Evolutionary conservation across 2,113 vertebrate genomes (phyloP).

Genomic region (Leptobrachium leishanense): DNA sequence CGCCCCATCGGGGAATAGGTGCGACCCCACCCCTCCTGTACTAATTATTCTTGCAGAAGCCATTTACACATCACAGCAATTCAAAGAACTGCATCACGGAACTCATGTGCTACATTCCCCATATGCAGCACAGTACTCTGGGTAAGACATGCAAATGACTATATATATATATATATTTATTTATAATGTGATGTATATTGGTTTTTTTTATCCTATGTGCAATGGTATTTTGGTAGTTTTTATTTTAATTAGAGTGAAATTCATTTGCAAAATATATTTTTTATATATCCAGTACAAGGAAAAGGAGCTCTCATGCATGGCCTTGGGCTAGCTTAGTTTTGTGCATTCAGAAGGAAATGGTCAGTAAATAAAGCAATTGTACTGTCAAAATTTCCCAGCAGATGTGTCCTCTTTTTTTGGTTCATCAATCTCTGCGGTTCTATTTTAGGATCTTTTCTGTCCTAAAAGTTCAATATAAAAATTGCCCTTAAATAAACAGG

Average conservation of each 20-base stretch:
- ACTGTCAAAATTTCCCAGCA: conserved; percentile 50
- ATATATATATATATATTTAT: no score
- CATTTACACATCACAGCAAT: no score
- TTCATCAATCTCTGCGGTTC: conserved; percentile 47
- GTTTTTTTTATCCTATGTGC: no score
- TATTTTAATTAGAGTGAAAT: conserved; percentile 1
- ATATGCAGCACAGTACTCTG: no score
- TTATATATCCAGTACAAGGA: conserved; percentile 27
- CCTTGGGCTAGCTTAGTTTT: conserved; percentile 43
- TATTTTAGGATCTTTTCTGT: conserved; percentile 47
- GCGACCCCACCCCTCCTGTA: no score
- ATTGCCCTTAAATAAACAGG: conserved; percentile 42
- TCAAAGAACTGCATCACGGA: no score
- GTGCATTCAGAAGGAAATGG: conserved; percentile 48
- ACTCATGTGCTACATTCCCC: no score
- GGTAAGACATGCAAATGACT: no score
- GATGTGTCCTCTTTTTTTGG: conserved; percentile 50
- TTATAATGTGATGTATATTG: no score
- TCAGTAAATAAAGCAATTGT: conserved; percentile 49
- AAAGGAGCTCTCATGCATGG: conserved; percentile 33
- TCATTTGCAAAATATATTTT: conserved; percentile 24
- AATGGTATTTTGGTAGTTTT: no score
- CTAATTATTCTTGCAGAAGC: no score
- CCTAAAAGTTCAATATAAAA: conserved; percentile 48
- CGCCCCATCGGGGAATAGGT: no score